Conservation (phyloP, 2,888 invertebrate species). For the Andrena bucephala region DNA sequence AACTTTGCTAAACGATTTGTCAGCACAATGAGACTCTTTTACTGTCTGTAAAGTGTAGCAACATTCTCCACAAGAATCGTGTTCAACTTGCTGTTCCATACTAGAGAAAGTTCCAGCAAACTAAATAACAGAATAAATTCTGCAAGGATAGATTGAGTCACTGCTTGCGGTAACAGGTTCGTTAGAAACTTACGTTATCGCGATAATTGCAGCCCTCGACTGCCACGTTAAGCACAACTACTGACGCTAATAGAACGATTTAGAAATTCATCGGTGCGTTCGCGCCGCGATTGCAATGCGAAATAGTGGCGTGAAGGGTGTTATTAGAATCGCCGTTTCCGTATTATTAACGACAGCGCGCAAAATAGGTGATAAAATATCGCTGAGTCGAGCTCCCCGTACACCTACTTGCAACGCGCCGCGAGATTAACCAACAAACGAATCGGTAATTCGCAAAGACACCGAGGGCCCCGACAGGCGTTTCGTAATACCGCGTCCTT, state of each 20-base stretch:
- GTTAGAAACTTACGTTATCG: constrained; percentile 14
- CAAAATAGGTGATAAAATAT: constrained; percentile 14
- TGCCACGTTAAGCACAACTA: neutral
- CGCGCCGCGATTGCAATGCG: constrained; percentile 15
- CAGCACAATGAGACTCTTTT: too few species aligned
- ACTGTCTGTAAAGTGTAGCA: too few species aligned
- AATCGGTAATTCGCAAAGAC: constrained; percentile 32
- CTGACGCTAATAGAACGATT: constrained; percentile 37
- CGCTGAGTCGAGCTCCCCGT: neutral
- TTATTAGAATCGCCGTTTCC: constrained; percentile 48
- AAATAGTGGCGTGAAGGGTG: constrained; percentile 13
- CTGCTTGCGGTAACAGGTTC: neutral
- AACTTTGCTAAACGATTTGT: too few species aligned
- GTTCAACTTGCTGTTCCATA: too few species aligned
- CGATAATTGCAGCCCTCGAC: constrained; percentile 28
- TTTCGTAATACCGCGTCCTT: neutral
- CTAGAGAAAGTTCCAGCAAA: neutral
- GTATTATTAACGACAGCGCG: constrained; percentile 34
- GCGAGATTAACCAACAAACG: neutral
- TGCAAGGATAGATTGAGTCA: neutral
- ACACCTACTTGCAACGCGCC: neutral
- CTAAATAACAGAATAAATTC: neutral
- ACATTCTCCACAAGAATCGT: too few species aligned
- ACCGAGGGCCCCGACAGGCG: neutral
- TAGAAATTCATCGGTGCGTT: constrained; percentile 18